Base-by-base conservation (phyloP, 2,888 invertebrate species). In the Yponomeuta evonymella region DNA sequence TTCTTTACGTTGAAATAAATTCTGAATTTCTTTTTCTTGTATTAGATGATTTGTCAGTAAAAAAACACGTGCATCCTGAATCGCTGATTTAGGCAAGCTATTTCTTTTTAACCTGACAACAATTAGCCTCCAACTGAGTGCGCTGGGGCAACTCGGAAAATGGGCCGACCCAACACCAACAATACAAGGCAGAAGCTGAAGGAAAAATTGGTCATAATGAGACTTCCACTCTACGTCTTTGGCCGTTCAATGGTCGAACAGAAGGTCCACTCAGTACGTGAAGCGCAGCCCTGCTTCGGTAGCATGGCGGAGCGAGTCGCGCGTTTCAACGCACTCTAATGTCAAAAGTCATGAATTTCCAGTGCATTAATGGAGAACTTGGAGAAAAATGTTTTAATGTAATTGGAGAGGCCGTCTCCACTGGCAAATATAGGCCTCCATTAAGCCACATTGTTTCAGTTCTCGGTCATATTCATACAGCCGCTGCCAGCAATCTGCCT, bases 191-290 rank as follows among this genome's bases (percentile, higher is more conserved):
- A 79, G 83, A 86, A 85, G 86, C 83, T 84, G 79, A 82, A 83
- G 83, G 84, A 83, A 84, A 88, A 91, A 90, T 90, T 90, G 90
- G 90, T 90, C 88, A 90, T 91, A 90, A 90, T 91, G 90, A 90
- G 87, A 48, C 43, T 48, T 83, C 76, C 77, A 75, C 71, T 74
- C 76, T 72, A 74, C 78, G 83, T 85, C 84, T 83, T 83, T 84
- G 85, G 90, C 89, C 88, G 9, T 8, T 5, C 43, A 8, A 43
- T 43, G 43, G 43, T 43, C 6, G 43, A 88, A 33, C 33, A 65
- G 65, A 89, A 89, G 84, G 83, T 83, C 79, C 80, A 15, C 51
- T 58, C 51, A 3, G 15, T 15, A 12, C 5, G 12, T 15, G 15
- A 58, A 15, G 51, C 43, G 43, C 0, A 8, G 43, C 8, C 6